These are phyloP conservation scores for Hypercompe scribonia DNA, from an alignment of 2,888 invertebrate species.

Conservation along the genomic window DNA sequence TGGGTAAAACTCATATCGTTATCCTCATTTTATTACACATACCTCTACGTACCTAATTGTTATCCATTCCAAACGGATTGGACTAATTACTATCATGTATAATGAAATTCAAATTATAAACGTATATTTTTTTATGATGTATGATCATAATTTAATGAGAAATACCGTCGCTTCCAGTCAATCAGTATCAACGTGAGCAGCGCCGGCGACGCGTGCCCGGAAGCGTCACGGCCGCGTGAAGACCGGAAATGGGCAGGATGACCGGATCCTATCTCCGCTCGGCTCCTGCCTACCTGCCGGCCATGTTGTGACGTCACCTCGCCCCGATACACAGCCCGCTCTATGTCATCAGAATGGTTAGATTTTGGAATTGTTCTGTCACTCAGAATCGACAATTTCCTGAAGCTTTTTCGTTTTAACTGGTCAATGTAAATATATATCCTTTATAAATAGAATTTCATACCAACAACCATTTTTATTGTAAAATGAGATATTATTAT, in stretches of 20 bases:
- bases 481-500: not conserved
- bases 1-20: not conserved
- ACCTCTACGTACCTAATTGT: not conserved
- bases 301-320: conserved; percentile 83
- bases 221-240: conserved; percentile 87
- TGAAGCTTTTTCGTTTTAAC: conserved; percentile 13
- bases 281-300: conserved; percentile 80
- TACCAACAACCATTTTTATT: not conserved
- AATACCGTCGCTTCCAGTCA: conserved; percentile 63
- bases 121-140: not conserved
- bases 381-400: conserved; percentile 39
- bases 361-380: conserved; percentile 57
- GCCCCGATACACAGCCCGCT: conserved; percentile 48
- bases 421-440: not conserved
- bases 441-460: not conserved
- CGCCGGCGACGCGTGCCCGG: conserved; percentile 84
- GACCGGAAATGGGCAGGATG: conserved; percentile 87
- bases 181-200: conserved; percentile 64
- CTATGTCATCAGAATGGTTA: conserved; percentile 56
- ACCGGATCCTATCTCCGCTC: conserved; percentile 86
- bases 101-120: not conserved
- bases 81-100: not conserved
- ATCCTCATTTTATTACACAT: not conserved
- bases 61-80: not conserved
- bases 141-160: not conserved